Evolutionary conservation across 2,113 vertebrate species (phyloP), one percentile per base, ranked within the genome.

Genomic region (Tretioscincus oriximinensis): DNA sequence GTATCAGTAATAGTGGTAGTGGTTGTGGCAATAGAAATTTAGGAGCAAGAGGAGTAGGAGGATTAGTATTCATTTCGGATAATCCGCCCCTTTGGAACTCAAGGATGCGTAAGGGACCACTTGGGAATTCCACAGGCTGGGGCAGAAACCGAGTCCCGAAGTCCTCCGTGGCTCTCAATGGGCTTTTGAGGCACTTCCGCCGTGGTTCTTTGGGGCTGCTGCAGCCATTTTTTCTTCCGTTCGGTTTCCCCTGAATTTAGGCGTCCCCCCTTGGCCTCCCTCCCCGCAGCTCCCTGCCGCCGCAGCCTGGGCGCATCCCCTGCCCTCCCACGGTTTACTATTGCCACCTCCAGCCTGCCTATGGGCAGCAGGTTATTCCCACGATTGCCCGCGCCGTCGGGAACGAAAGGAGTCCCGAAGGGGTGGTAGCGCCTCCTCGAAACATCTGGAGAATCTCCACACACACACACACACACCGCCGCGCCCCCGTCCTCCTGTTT

Each of bases 391-490:
- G 95, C 93, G 93, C 93, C 94, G 89, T 92, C 87, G 95, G 95
- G 96, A 94, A 95, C 90, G 95, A 95, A 95, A 94, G 94, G 95
- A 96, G 96, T 96, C 93, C 94, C 94, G 90, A 92, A 89, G 89
- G 94, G 94, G 95, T 95, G 95, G 95, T 94, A 96, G 95, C 95
- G 95, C 95, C 95, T 96, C 95, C 94, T 92, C 95, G 95, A 66
- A 95, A 96, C 96, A 96, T 97, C 96, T 97, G 97, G 96, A 96
- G 96, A 95, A 96, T n/a, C n/a, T n/a, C n/a, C n/a, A n/a, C n/a
- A n/a, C n/a, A n/a, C n/a, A n/a, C n/a, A n/a, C n/a, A n/a, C n/a
- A n/a, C n/a, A n/a, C n/a, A n/a, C n/a, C n/a, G n/a, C n/a, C n/a
- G n/a, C n/a, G n/a, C n/a, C n/a, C n/a, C n/a, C n/a, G n/a, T n/a